Percentiles rank a stretch among this genome's conserved stretches.
Conservation (phyloP, 2,888 invertebrate species). For the Andrena fulva region DNA sequence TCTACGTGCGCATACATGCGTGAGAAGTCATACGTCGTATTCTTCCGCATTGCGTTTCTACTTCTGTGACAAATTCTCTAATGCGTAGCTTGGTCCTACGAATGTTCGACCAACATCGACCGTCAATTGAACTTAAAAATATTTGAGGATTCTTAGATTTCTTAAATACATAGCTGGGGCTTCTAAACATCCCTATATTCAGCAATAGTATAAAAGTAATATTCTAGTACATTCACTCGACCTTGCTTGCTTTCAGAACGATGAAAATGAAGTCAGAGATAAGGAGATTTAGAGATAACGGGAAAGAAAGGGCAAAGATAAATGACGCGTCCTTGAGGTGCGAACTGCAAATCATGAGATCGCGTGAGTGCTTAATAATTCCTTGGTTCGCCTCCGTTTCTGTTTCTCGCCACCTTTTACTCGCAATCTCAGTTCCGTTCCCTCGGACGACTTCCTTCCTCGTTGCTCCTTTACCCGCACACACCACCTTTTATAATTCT, state of each 20-base stretch:
- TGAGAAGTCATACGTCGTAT: slow-evolving; percentile 2
- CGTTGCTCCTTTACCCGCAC: too few species aligned
- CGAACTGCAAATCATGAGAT: slow-evolving; percentile 43
- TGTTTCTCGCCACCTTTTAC: not conserved
- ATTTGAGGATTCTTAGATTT: too few species aligned
- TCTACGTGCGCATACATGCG: slow-evolving; percentile 31
- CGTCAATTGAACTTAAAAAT: too few species aligned
- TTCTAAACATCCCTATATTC: too few species aligned
- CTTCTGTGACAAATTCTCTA: not conserved
- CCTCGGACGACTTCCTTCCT: too few species aligned
- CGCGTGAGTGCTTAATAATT: slow-evolving; percentile 23
- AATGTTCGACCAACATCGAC: too few species aligned
- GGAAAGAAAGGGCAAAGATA: not conserved
- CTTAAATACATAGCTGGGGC: too few species aligned
- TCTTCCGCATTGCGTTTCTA: slow-evolving; percentile 48
- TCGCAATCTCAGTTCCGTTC: too few species aligned
- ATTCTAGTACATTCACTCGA: not conserved
- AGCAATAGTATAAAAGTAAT: not conserved
- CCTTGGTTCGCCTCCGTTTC: not conserved
- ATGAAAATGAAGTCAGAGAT: not conserved
- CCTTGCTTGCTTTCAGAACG: not conserved
- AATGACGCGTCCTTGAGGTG: slow-evolving; percentile 10
- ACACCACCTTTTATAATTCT: too few species aligned
- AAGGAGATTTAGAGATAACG: not conserved
- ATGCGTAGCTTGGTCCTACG: too few species aligned